Base-by-base conservation (phyloP, 2,888 invertebrate genomes). In the Lepidochrysops patricia region DNA sequence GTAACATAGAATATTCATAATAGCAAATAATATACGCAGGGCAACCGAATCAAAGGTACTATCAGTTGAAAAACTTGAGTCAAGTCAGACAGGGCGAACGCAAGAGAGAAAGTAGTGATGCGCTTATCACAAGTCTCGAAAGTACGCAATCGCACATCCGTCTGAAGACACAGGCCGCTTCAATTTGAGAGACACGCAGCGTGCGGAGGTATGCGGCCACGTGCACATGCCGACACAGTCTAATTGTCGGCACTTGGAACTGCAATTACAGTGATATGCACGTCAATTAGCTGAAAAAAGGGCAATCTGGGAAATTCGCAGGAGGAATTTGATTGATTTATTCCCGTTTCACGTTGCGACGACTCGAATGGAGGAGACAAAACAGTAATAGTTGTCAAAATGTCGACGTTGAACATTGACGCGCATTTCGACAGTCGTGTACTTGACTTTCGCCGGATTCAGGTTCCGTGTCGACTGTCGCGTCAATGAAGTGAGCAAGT, bases 361-460 rank as follows among this genome's bases (percentile, higher is more conserved):
- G 3, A 29, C 3, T 0, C 4, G 12, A 19, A 12, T 25, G 48
- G 12, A 49, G 12, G 23, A 49, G 23, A 19, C 19, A 13, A 27
- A 26, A n/a, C 12, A 50, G 27, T 37, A 12, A 37, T 13, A 12
- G 27, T 9, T 32, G 7, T 32, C 26, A 9, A 32, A 9, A 9
- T 32, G 9, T 32, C 29, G 9, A 54, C 29, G 54, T 54, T 32
- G 37, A 37, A 9, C 6, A 65, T 63, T 59, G 62, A 70, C 71
- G 75, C 82, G 81, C 84, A 67, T 83, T 76, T 77, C 83, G 76
- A 76, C 74, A 77, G 74, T 77, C 77, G 74, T 73, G 83, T 82
- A 82, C 82, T 83, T 81, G 84, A 87, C 88, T 89, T 88, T 88
- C 89, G 84, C 88, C 78, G 68, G 72, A 69, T 70, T 73, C 73